Evolutionary conservation across 1,140 invertebrate genomes (phyloP).

Genomic region (Portunus trituberculatus): DNA sequence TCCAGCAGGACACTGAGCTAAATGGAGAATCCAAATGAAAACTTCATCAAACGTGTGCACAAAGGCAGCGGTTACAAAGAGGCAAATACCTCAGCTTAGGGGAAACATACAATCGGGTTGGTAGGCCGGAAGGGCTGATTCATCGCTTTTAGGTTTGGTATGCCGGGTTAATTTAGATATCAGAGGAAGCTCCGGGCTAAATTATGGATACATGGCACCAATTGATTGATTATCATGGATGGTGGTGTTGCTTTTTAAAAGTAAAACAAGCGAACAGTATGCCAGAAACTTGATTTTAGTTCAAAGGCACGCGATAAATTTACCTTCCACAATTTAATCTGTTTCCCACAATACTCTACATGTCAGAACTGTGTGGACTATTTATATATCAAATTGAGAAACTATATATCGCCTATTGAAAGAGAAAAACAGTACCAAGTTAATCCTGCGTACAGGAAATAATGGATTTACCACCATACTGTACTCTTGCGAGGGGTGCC

Average conservation of each 20-base stretch:
- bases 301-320: background rate
- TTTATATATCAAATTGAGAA: background rate
- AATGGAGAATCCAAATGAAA: background rate
- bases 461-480: too few species aligned
- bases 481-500: too few species aligned
- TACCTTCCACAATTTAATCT: background rate
- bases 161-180: background rate
- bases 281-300: background rate
- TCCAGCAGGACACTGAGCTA: background rate
- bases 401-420: background rate
- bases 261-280: background rate
- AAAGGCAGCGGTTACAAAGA: background rate
- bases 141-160: background rate
- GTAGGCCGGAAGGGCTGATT: background rate
- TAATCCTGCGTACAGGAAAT: too few species aligned
- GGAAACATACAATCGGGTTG: slow-evolving; percentile 6
- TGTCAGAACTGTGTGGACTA: background rate
- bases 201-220: background rate
- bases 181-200: background rate
- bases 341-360: background rate
- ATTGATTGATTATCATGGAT: slow-evolving; percentile 13
- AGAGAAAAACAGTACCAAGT: too few species aligned
- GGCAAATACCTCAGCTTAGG: background rate
- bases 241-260: background rate
- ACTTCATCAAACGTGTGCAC: slow-evolving; percentile 9